A percentile compares a stretch with the other conserved stretches of the same genome.
These are phyloP conservation scores for Stomorhina lunata DNA, from an alignment of 2,888 invertebrate genomes.

Conservation along the genomic window DNA sequence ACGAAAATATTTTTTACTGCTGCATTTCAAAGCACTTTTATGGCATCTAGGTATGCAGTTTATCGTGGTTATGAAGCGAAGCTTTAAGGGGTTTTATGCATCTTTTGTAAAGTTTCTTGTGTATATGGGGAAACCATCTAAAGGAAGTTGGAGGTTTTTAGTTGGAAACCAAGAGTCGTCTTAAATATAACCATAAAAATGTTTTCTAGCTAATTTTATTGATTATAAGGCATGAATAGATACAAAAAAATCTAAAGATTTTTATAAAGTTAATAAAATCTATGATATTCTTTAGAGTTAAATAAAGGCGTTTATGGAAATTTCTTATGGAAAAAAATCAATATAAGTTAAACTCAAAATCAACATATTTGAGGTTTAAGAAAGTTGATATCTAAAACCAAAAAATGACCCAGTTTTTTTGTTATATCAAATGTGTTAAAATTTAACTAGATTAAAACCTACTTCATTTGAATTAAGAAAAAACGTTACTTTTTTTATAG, in stretches of 20 bases:
- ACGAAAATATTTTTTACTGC: conserved; percentile 23
- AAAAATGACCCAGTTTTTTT: conserved; percentile 45
- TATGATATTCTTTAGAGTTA: not conserved
- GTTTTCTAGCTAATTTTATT: conserved; percentile 26
- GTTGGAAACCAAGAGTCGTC: conserved; percentile 1
- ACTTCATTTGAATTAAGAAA: not conserved
- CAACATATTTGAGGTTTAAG: conserved; percentile 52
- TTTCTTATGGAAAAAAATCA: not conserved
- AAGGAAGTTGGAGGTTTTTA: conserved; percentile 64
- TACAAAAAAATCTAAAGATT: conserved; percentile 5
- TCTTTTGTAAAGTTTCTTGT: conserved; percentile 13
- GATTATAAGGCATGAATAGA: conserved; percentile 1
- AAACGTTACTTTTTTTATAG: not conserved
- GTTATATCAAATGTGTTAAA: not conserved
- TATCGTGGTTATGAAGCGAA: conserved; percentile 39
- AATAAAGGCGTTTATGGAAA: conserved; percentile 8
- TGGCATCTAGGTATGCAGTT: conserved; percentile 60
- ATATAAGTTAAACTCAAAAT: conserved; percentile 28
- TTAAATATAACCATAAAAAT: conserved; percentile 30
- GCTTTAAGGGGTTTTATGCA: conserved; percentile 37
- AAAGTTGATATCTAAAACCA: conserved; percentile 47
- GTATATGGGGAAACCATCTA: conserved; percentile 60
- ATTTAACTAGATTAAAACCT: conserved; percentile 13
- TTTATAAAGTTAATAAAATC: conserved; percentile 16
- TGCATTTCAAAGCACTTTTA: conserved; percentile 60